Evolutionary conservation across 2,797 vertebrate species (phyloP).

Genomic region (Dryobates pubescens): DNA sequence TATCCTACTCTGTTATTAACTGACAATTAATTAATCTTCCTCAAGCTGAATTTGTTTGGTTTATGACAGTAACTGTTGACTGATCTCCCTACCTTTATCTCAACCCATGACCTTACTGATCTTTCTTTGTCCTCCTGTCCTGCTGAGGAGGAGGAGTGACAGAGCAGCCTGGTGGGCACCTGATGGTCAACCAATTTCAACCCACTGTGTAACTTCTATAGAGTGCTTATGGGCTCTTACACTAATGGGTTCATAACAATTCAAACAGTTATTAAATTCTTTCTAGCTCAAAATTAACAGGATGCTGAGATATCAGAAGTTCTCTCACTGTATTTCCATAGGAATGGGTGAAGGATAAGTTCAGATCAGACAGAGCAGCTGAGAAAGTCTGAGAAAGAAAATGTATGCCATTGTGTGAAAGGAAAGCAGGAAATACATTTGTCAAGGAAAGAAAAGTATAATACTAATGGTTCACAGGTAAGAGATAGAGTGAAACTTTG

Average conservation of each 20-base stretch:
- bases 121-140: not conserved
- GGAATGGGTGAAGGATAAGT: not conserved
- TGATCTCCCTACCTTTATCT: not conserved
- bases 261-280: not conserved
- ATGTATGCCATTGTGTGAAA: not conserved
- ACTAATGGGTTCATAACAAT: not conserved
- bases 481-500: not conserved
- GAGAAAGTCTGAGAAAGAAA: not conserved
- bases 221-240: not conserved
- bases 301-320: not conserved
- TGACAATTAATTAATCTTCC: not conserved
- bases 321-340: not conserved
- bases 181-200: not conserved
- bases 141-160: not conserved
- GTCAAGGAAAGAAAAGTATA: not conserved
- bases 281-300: not conserved
- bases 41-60: not conserved
- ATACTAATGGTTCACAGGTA: not conserved
- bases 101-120: not conserved
- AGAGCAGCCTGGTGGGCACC: not conserved
- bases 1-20: not conserved
- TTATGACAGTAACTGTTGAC: not conserved
- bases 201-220: not conserved
- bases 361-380: not conserved
- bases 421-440: not conserved